Percentiles rank a stretch among this genome's conserved stretches.
phyloP scores from a whole-genome alignment of 1,140 invertebrate species.

The Himalopsyche phryganea region DNA sequence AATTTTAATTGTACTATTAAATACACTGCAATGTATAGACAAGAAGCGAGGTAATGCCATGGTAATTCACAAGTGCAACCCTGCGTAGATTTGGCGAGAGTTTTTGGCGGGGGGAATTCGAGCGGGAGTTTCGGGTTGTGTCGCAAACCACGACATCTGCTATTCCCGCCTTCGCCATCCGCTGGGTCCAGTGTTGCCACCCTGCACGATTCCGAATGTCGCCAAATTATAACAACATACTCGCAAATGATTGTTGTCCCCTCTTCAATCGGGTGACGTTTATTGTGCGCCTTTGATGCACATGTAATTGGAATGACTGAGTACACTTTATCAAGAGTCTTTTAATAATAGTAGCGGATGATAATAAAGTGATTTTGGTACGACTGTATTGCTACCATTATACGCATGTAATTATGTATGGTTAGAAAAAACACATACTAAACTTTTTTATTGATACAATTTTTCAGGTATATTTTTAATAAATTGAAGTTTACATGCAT shows the following conservation, averaged over 20 bases:
- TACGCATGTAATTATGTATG: too few species aligned
- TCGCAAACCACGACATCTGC: constrained; percentile 26
- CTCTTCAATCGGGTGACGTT: constrained; percentile 12
- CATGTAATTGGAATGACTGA: constrained; percentile 16
- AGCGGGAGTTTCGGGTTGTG: constrained; percentile 21
- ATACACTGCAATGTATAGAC: too few species aligned
- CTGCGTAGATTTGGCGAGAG: too few species aligned
- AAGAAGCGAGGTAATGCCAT: too few species aligned
- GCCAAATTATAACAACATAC: constrained; percentile 15
- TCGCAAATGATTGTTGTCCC: constrained; percentile 16
- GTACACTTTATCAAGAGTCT: constrained; percentile 6
- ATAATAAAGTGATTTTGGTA: too few species aligned
- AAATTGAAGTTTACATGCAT: too few species aligned
- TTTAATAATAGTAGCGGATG: not conserved
- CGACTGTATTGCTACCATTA: too few species aligned
- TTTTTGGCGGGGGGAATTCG: constrained; percentile 13
- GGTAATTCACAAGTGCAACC: too few species aligned
- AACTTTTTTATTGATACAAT: too few species aligned
- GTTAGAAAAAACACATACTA: too few species aligned
- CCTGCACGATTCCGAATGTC: constrained; percentile 10
- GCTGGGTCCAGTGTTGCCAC: constrained; percentile 13
- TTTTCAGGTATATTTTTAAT: too few species aligned
- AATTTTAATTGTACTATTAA: too few species aligned
- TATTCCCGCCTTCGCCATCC: constrained; percentile 23
- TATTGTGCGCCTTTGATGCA: constrained; percentile 12